Conservation (phyloP, 2,113 vertebrate genomes). For the Passer montanus region DNA sequence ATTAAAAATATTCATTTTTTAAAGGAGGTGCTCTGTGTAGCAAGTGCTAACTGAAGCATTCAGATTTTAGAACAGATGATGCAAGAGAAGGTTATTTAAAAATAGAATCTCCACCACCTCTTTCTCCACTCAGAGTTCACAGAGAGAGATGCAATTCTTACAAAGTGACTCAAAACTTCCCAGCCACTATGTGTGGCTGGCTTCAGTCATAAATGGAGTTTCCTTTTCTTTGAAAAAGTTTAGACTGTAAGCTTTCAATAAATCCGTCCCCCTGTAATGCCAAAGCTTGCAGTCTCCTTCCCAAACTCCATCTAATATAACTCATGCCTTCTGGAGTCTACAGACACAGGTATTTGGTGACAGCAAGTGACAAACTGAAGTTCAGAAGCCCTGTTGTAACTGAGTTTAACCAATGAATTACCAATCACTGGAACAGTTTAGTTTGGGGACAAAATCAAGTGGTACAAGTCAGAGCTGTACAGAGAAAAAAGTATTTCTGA, state of each 20-base stretch:
- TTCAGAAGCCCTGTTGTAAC: neutral
- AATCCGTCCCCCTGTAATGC: neutral
- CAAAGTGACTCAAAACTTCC: neutral
- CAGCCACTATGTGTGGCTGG: neutral
- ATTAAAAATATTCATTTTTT: neutral
- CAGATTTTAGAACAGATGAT: neutral
- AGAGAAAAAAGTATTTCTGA: neutral
- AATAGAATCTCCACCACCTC: neutral
- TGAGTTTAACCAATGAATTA: neutral
- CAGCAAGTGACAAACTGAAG: neutral
- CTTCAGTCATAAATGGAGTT: neutral
- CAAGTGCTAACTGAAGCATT: neutral
- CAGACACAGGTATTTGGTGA: neutral
- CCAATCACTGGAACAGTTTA: neutral
- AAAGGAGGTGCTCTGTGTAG: neutral
- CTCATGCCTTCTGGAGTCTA: neutral
- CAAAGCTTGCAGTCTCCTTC: neutral
- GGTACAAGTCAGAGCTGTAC: neutral
- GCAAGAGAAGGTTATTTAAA: neutral
- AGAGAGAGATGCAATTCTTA: neutral
- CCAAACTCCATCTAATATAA: neutral
- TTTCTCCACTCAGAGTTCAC: neutral
- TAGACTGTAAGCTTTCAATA: neutral
- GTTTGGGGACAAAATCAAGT: neutral
- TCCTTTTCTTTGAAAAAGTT: neutral